A percentile compares a stretch with the other conserved stretches of the same genome.
These are phyloP conservation scores for Pasiphila rectangulata DNA, from an alignment of 2,888 invertebrate genomes.

Conservation along the genomic window DNA sequence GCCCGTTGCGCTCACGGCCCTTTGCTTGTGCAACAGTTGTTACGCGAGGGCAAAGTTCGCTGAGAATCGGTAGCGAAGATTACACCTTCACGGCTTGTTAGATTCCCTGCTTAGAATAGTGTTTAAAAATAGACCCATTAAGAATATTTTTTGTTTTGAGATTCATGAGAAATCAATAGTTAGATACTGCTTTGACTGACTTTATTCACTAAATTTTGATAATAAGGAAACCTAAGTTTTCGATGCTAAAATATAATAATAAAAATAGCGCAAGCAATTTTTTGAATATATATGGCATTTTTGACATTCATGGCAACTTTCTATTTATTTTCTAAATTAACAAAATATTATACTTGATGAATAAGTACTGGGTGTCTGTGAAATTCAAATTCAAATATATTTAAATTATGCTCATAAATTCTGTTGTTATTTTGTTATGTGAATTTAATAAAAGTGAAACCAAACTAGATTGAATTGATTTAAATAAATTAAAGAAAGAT, in stretches of 20 bases:
- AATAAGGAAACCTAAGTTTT: too few species aligned
- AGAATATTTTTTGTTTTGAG: too few species aligned
- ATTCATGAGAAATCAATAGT: too few species aligned
- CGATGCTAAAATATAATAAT: too few species aligned
- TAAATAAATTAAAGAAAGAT: conserved; percentile 22
- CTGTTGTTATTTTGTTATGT: conserved; percentile 26
- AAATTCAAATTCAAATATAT: conserved; percentile 10
- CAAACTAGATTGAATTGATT: conserved; percentile 14
- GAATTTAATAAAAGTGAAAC: conserved; percentile 24
- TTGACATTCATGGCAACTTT: neutral
- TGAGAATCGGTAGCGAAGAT: conserved; percentile 18
- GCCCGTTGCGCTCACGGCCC: conserved; percentile 12
- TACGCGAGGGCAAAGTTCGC: conserved; percentile 24
- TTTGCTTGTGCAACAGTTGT: conserved; percentile 22
- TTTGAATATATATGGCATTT: neutral
- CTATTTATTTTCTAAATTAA: too few species aligned
- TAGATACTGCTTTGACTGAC: too few species aligned
- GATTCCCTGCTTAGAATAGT: too few species aligned
- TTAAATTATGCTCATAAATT: conserved; percentile 17
- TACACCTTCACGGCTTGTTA: conserved; percentile 3
- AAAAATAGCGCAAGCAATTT: neutral
- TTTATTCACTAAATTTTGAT: too few species aligned
- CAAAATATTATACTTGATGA: too few species aligned
- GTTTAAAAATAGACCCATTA: too few species aligned
- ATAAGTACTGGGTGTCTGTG: neutral